Conservation (phyloP, 1,140 invertebrate species). For the Oncopodura yosiiana region DNA sequence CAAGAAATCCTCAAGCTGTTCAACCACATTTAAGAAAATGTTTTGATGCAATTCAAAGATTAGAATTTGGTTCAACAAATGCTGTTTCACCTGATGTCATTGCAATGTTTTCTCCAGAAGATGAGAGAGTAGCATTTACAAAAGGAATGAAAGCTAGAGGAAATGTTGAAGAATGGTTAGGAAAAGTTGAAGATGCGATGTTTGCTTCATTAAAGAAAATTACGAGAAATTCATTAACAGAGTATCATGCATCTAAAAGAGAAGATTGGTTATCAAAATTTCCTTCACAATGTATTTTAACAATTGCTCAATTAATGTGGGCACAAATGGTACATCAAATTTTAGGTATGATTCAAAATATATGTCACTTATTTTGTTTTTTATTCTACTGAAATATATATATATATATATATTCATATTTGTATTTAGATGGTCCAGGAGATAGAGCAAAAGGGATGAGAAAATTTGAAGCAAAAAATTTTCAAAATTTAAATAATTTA, state of each 20-base stretch:
- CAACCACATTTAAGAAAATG: conserved; percentile 81
- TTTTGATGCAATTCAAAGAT: conserved; percentile 69
- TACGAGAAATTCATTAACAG: conserved; percentile 61
- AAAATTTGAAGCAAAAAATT: conserved; percentile 58
- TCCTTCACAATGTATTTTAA: conserved; percentile 57
- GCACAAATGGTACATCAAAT: conserved; percentile 61
- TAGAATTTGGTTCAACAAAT: conserved; percentile 57
- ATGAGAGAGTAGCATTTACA: conserved; percentile 61
- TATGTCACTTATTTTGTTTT: conserved; percentile 36
- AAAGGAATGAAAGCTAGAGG: conserved; percentile 75
- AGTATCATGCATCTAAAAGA: conserved; percentile 48
- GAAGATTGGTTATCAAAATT: conserved; percentile 53
- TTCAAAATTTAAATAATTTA: conserved; percentile 62
- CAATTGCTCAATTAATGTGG: conserved; percentile 81
- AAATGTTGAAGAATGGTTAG: conserved; percentile 79
- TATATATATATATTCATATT: too few species aligned
- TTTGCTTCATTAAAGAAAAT: conserved; percentile 58
- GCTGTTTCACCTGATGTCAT: conserved; percentile 64
- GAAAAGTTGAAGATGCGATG: conserved; percentile 78
- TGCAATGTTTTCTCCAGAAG: conserved; percentile 77
- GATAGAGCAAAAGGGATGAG: conserved; percentile 44
- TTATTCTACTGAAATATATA: too few species aligned
- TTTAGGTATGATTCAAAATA: conserved; percentile 44
- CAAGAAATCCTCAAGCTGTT: conserved; percentile 65
- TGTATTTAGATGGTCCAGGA: conserved; percentile 28